Conservation (phyloP, 2,888 invertebrate genomes). For the Megastigmus dorsalis region DNA sequence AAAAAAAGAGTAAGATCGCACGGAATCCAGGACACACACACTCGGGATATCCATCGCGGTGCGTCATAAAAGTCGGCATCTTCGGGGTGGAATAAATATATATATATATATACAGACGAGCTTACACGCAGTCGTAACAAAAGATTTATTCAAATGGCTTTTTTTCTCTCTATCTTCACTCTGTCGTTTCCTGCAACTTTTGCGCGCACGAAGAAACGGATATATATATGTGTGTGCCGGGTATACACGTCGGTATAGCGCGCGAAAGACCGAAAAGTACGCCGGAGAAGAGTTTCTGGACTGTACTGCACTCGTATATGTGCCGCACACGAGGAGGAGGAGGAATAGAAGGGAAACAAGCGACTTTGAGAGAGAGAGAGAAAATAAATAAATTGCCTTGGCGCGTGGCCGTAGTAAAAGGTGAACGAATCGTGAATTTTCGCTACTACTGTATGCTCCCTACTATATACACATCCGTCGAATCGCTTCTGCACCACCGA, state of each 20-base stretch:
- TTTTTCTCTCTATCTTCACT: neutral
- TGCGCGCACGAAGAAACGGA: no score
- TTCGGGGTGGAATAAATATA: neutral
- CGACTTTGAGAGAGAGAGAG: neutral
- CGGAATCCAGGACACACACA: conserved; percentile 3
- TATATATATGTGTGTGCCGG: no score
- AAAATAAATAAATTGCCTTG: neutral
- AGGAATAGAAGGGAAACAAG: neutral
- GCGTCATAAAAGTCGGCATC: neutral
- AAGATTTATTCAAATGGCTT: conserved; percentile 13
- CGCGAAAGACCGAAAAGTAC: no score
- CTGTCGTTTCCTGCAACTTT: neutral
- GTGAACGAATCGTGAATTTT: conserved; percentile 29
- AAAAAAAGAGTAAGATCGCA: conserved; percentile 6
- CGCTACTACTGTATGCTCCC: neutral
- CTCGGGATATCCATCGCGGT: neutral
- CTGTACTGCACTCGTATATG: no score
- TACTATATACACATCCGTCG: neutral
- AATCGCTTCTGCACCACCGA: conserved; percentile 1
- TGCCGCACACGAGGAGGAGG: neutral
- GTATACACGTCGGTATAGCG: no score
- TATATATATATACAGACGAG: no score
- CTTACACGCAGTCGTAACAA: neutral
- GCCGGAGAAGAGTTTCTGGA: no score
- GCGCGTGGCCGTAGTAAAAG: conserved; percentile 24